Conservation (phyloP, 2,113 vertebrate genomes). For the Rhineura floridana region DNA sequence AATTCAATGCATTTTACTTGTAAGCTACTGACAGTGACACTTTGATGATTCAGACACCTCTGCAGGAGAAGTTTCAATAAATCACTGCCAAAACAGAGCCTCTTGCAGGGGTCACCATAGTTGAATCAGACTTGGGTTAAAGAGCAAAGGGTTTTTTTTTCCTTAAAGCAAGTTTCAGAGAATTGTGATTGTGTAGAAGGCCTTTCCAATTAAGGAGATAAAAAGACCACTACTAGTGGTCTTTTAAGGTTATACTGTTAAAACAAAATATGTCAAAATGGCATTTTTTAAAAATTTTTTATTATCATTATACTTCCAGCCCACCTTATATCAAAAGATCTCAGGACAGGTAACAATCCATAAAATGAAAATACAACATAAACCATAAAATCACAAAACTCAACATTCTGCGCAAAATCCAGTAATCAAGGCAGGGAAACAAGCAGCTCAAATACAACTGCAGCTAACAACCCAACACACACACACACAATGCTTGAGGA, state of each 20-base stretch:
- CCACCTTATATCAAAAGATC: too few relatives aligned
- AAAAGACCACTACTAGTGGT: not conserved
- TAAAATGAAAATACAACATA: too few relatives aligned
- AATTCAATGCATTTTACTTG: conserved; percentile 8
- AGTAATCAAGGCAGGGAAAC: too few relatives aligned
- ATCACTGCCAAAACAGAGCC: not conserved
- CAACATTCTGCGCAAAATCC: too few relatives aligned
- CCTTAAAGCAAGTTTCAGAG: not conserved
- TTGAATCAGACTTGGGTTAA: not conserved
- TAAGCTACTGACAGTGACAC: not conserved
- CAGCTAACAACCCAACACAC: too few relatives aligned
- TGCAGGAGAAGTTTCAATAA: conserved; percentile 14
- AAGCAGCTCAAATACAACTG: too few relatives aligned
- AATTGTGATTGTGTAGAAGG: not conserved
- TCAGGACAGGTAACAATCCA: too few relatives aligned
- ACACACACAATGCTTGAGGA: too few relatives aligned
- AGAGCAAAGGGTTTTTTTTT: not conserved
- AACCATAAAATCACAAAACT: too few relatives aligned
- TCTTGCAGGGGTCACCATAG: not conserved
- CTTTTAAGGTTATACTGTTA: not conserved
- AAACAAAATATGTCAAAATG: not conserved
- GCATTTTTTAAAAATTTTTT: not conserved
- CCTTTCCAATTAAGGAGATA: not conserved
- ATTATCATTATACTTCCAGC: too few relatives aligned
- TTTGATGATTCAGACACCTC: not conserved